Evolutionary conservation across 2,113 vertebrate genomes (phyloP), one percentile per base, ranked within the genome.

Genomic region (Egretta garzetta): DNA sequence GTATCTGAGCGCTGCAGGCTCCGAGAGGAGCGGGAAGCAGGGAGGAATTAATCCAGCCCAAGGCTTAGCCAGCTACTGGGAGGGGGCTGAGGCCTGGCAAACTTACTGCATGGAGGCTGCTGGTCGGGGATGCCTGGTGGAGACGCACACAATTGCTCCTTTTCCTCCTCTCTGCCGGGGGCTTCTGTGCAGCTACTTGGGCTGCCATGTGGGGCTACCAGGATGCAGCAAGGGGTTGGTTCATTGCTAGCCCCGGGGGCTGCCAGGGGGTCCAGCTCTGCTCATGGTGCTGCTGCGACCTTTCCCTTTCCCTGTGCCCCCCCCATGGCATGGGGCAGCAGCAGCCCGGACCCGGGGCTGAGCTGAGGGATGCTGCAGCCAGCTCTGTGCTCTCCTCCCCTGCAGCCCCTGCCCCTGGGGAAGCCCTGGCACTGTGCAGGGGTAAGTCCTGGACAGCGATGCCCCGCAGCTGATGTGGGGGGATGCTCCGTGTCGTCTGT

Each of bases 301-400:
- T 67, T 68, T 63, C 7, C 27, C 6, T 9, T 80, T 64, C 33
- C 16, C 20, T 72, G 3, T 93, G 35, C 23, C 8, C 8, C 8
- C 2, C 6, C 2, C 39, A 0, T 15, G 10, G 7, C 0, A 1
- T 35, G 28, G 12, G 41, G 39, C 21, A 28, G 76, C 9, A 4
- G 14, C 30, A 68, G 16, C 23, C 14, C 0, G 0, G 13, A 64
- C 5, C 4, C 21, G n/a, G 59, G 43, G 21, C 39, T 3, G 18
- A 35, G 21, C 45, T 24, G 49, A 10, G 39, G 14, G 11, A 15
- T n/a, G 5, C 35, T 64, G 26, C 28, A 5, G 12, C 23, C 27
- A 35, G 14, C 17, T 59, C 14, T 35, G 4, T 71, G 52, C 11
- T 85, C 6, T 19, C 9, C 8, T 13, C 13, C 4, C 0, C 32